phyloP scores from a whole-genome alignment of 1,140 invertebrate genomes.

The Cylas formicarius region DNA sequence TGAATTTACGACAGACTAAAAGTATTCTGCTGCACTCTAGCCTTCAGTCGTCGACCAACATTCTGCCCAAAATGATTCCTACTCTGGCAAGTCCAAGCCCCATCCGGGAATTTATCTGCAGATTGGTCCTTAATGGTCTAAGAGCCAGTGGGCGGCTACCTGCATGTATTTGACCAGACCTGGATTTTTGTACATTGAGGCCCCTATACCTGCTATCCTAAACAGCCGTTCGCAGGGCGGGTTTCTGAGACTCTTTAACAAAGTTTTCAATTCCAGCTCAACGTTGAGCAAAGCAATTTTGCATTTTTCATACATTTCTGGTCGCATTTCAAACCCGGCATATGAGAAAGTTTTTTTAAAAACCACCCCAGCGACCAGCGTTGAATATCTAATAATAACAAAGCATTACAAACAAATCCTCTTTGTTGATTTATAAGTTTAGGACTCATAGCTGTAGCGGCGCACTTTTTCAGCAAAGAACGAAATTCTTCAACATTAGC shows the following conservation, averaged over 20 bases:
- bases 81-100: no score
- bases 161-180: no score
- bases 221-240: no score
- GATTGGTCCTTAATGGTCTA: no score
- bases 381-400: constrained; percentile 83
- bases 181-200: no score
- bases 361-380: constrained; percentile 88
- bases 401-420: constrained; percentile 89
- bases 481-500: constrained; percentile 54
- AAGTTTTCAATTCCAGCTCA: constrained; percentile 72
- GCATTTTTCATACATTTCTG: constrained; percentile 84
- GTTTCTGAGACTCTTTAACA: constrained; percentile 47
- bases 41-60: no score
- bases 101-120: no score
- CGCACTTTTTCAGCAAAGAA: constrained; percentile 85
- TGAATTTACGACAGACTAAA: no score
- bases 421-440: constrained; percentile 95
- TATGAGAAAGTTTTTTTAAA: constrained; percentile 99
- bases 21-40: no score
- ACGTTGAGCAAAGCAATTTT: constrained; percentile 98
- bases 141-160: no score
- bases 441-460: constrained; percentile 91
- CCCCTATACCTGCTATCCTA: no score
- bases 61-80: no score
- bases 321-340: constrained; percentile 99